Base-by-base conservation (phyloP, 1,140 invertebrate species). In the Ceratosolen fusciceps region DNA sequence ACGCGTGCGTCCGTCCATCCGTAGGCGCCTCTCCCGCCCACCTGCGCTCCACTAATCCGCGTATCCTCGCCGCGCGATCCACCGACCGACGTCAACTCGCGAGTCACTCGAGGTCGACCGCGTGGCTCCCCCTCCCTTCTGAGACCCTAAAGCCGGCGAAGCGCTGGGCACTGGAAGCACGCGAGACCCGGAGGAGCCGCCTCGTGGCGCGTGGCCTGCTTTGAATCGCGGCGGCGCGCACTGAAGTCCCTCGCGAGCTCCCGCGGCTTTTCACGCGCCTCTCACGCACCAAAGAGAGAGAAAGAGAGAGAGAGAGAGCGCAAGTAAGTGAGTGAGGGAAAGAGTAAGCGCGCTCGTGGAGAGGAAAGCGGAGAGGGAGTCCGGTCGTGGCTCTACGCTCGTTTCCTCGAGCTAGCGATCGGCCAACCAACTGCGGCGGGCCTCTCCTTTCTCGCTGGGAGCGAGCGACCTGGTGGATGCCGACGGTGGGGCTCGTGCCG, bases 241-340 rank as follows among this genome's bases (percentile, higher is more conserved):
- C 65, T 70, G 75, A 77, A 60, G 70, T 76, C 52, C 70, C 5
- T 47, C 77, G 62, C 81, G 81, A 80, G 77, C 77, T 82, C 81
- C 67, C 78, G 77, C 52, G 70, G 68, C 79, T 80, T 74, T 72
- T 80, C 78, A 49, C 76, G 49, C 49, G 43, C 54, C 71, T 37
- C n/a, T n/a, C 29, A 37, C 58, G 34, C 58, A n/a, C 58, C 49
- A 9, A 52, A 52, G 49, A 14, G 37, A 24, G 67, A 2, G 65
- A 43, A 37, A 37, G 34, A 67, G 65, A 37, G 52, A 52, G 74
- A 60, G 26, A 60, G 58, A 29, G 58, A 60, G n/a, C 16, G n/a
- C 16, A 8, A 29, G 31, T 8, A 26, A 8, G 56, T 26, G 56
- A 26, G 24, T 7, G 29, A 29, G 56, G 5, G n/a, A 26, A 60